Base-by-base conservation (phyloP, 2,888 invertebrate genomes). In the Mesoligia furuncula region DNA sequence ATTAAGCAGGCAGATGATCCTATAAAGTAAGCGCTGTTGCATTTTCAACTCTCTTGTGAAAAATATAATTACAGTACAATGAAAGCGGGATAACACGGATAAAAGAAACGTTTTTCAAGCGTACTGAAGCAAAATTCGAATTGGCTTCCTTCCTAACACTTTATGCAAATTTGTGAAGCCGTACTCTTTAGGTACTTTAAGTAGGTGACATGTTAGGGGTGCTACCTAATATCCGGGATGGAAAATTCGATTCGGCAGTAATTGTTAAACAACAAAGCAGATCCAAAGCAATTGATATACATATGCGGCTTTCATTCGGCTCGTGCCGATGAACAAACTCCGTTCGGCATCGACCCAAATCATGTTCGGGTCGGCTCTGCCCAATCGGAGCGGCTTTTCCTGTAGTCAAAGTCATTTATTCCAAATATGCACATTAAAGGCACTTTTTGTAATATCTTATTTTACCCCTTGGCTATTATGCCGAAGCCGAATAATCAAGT, bases 111-210 rank as follows among this genome's bases (percentile, higher is more conserved):
- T 39, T 66, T 48, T 68, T 31, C 68, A 51, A 59, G 31, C n/a
- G 17, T n/a, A 42, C 6, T 51, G 27, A 45, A 51, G 24, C 78
- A n/a, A 39, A 20, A 17, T n/a, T 64, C 5, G n/a, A 31, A 39
- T 39, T 13, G 48, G 24, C 17, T 75, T 27, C 17, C 15, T 7
- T 11, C 17, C 20, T 75, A 65, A 69, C 45, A 72, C 8, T 64
- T 72, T 76, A 79, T 65, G 73, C 20, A 71, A 64, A 81, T 73
- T 77, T 65, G 24, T 51, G 17, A 36, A n/a, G 36, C 64, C 72
- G 45, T 73, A 57, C 6, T 39, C 17, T 62, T 62, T 42, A 51
- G 11, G 17, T 17, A 61, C 11, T 59, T 31, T 57, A 20, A 7
- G n/a, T 5, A 17, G 20, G 20, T 24, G 48, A 36, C 24, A 31